Base-by-base conservation (phyloP, 2,888 invertebrate species). In the Pollenia labialis region DNA sequence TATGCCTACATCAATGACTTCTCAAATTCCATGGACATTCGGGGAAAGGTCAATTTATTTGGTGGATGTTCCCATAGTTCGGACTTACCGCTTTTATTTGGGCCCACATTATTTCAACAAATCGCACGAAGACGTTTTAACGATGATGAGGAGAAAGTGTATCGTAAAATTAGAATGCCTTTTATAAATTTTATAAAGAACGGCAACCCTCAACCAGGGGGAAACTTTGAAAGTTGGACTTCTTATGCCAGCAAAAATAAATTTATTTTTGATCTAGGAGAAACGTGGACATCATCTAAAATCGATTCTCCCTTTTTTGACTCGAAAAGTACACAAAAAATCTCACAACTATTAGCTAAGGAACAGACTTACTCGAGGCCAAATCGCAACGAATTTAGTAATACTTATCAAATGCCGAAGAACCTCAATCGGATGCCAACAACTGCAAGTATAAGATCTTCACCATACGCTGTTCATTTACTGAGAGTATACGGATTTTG, bases 91-190 rank as follows among this genome's bases (percentile, higher is more conserved):
- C 93, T 96, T 48, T 91, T 96, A 42, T 94, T 96, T 88, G 96
- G 96, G 6, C 96, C 96, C 56, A 94, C 95, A 50, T 90, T 96
- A 54, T 94, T 95, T 90, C 95, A 95, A 88, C 95, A 96, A 93
- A 94, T 96, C 81, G 95, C 95, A 1, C 94, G 96, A 48, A 94
- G 96, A 66, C 94, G 95, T 11, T 94, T 96, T 76, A 95, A 94
- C 18, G 90, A 93, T 40, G 94, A 94, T 7, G 96, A 97, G 91
- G 95, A 95, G 89, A 94, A 94, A 86, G 91, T 95, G 16, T 95
- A 94, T 88, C 93, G 94, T 50, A 92, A 93, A 80, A 91, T 95
- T 66, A 94, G 94, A 87, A 92, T 94, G 42, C 90, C 94, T 75
- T 94, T 95, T 93, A 93, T 93, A 1, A 94, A 94, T 90, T 95